Evolutionary conservation across 2,113 vertebrate species (phyloP), one percentile per base, ranked within the genome.

Genomic region (Pygathrix nemaeus): DNA sequence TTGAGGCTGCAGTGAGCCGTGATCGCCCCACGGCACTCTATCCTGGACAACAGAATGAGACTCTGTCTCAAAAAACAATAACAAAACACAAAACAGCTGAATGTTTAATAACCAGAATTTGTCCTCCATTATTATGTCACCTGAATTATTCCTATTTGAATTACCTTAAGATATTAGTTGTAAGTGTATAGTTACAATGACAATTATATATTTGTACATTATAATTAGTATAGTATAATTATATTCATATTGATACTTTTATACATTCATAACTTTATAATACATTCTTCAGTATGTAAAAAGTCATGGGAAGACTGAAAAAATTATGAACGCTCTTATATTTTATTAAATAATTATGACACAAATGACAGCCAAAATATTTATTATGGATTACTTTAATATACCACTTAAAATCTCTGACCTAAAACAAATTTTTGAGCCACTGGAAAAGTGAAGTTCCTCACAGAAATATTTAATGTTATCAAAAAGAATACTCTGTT

Each of bases 311-410:
- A 91, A 59, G 9, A 76, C 5, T 80, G 40, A 81, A 76, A 91
- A 32, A 88, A 79, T 55, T 84, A 90, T 45, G 43, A 79, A 38
- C 64, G 14, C 45, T 52, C 45, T 88, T 66, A 59, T 55, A 91
- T 97, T 92, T 94, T 96, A 78, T 96, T 96, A 92, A 96, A 90
- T 90, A 94, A 87, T 92, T 90, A 92, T 23, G 38, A 95, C 48
- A 40, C 6, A 81, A 93, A 68, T 61, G 20, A 78, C 18, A 95
- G 5, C 14, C 57, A 78, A 97, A 94, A 90, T 86, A 96, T 89
- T 70, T 45, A 68, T 79, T 66, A 88, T 32, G 59, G 25, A 72
- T n/a, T 92, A 38, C 73, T 93, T 96, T 92, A 84, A 83, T 73
- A 94, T 1, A 92, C 32, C 43, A 88, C 88, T 97, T 97, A 80